Evolutionary conservation across 2,113 vertebrate genomes (phyloP), one percentile per base, ranked within the genome.

Genomic region (Bujurquina vittata): DNA sequence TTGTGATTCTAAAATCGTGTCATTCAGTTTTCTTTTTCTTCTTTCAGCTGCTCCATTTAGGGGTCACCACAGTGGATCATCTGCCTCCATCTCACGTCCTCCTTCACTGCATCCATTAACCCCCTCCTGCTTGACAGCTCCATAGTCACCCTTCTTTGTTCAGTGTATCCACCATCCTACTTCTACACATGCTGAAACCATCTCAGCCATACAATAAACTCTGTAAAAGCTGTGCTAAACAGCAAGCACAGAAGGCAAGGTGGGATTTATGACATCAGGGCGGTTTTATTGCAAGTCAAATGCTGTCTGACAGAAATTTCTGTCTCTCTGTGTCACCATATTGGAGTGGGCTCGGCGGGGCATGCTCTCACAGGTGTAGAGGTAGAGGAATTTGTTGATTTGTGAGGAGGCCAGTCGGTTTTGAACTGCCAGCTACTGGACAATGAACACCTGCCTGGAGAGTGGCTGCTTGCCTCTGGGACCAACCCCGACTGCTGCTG

Each of bases 361-460:
- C 96, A 98, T 97, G 89, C 95, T 96, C 93, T 98, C 97, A 3
- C 97, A 98, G 8, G 97, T 98, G 95, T 98, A 96, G 85, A 98
- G 93, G 91, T 98, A 97, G 81, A 98, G 96, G 90, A 98, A 98
- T 94, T 98, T 98, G 95, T 98, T 98, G 92, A 98, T 95, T 91
- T 97, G 96, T 10, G 97, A 98, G 72, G 97, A 95, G 72, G 97
- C 97, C 37, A 98, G 94, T 7, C 97, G 95, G 87, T 98, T 97
- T 0, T 97, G 96, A 58, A 98, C 94, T 92, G 98, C 97, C 26
- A 98, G 92, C 92, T 98, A 97, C 90, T 98, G 97, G 11, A 98
- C 97, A 0, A 98, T 96, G 88, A 98, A 97, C 60, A 98, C 97
- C 93, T 98, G 97, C n/a, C 97, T 96, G 26, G 96, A 96, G 56